Evolutionary conservation across 1,140 invertebrate genomes (phyloP), one percentile per base, ranked within the genome.

Genomic region (Zaprionus camerounensis): DNA sequence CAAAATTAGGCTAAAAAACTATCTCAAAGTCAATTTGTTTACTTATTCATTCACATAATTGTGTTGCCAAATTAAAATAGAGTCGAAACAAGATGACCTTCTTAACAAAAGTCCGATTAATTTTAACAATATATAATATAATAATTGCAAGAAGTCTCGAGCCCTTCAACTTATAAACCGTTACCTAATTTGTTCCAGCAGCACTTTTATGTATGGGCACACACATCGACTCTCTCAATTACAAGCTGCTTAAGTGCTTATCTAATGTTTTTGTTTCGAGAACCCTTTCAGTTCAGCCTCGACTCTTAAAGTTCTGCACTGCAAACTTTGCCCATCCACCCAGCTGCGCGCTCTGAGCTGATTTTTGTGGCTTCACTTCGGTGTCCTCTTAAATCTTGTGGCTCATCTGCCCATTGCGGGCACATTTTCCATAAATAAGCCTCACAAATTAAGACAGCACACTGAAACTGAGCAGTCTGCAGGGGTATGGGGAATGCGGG

Each of bases 371-470:
- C 65, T 76, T 68, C 69, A 46, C 24, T 36, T 46, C 49, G 69
- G 46, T 80, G 78, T 76, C 38, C 41, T 53, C 41, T 46, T 62
- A 83, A 82, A 80, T 62, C 78, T 78, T 56, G 66, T 62, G 64
- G 65, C 73, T 84, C 62, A 68, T 73, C 73, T 76, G 62, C 61
- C 61, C 65, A 55, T 55, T 71, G 49, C 17, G 36, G 24, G 24
- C 59, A 38, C 65, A 49, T 46, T 72, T 83, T 51, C 55, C 71
- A 82, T 79, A 82, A 86, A 85, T 85, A 86, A 79, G 78, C 84
- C 84, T 64, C 73, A 83, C 70, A 87, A 87, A 83, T 87, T 88
- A 83, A 83, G 73, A 73, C 76, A 69, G 44, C 72, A 58, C 22
- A 28, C 17, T 28, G 41, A 73, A 73, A 73, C 57, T 22, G 49